Evolutionary conservation across 2,113 vertebrate genomes (phyloP).

Genomic region (Gallinago undulata): DNA sequence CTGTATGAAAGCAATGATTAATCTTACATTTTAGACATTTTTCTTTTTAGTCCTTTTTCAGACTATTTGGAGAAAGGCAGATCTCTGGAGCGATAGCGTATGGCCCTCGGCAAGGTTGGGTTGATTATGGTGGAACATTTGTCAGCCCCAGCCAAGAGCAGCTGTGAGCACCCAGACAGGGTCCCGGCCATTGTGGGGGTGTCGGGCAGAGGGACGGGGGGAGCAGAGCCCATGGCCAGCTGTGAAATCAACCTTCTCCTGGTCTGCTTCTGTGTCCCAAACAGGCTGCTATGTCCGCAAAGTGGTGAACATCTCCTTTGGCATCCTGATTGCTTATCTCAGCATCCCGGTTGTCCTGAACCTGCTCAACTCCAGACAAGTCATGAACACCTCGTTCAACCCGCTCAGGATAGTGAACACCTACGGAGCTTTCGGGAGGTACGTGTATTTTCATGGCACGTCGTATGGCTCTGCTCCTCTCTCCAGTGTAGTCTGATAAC

Average conservation of each 20-base stretch:
- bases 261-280: not conserved
- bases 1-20: not conserved
- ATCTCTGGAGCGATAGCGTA: not conserved
- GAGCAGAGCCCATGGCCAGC: not conserved
- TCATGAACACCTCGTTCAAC: constrained; percentile 95
- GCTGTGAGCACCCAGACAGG: not conserved
- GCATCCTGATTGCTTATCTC: constrained; percentile 84
- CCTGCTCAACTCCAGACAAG: constrained; percentile 85
- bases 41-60: constrained; percentile 47
- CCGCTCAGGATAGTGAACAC: constrained; percentile 94
- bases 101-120: not conserved
- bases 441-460: fast-evolving
- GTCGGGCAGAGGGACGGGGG: fast-evolving
- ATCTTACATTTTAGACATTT: constrained; percentile 35
- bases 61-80: constrained; percentile 56
- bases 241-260: not conserved
- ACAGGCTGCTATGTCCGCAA: constrained; percentile 73
- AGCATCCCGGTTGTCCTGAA: constrained; percentile 91
- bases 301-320: constrained; percentile 80
- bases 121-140: fast-evolving
- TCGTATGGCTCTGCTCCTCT: not conserved
- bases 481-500: not conserved
- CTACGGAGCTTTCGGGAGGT: constrained; percentile 97
- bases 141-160: not conserved
- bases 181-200: fast-evolving